Evolutionary conservation across 1,140 invertebrate genomes (phyloP).

Genomic region (Ceratina calcarata): DNA sequence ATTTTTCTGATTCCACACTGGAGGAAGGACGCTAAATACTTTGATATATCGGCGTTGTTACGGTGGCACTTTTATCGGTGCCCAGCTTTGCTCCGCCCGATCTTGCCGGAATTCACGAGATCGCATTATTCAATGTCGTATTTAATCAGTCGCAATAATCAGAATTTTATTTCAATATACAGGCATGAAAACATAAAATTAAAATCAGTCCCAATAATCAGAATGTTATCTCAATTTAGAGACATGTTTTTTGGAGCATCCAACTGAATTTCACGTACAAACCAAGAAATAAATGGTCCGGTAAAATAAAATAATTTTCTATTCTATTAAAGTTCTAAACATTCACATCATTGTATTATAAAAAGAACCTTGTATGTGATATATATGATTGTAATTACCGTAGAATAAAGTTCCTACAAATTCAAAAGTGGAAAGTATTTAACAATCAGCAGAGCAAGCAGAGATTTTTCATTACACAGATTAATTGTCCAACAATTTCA

Average conservation of each 20-base stretch:
- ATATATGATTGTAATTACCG: background rate
- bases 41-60: conserved; percentile 24
- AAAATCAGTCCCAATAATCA: too few species aligned
- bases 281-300: too few species aligned
- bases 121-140: background rate
- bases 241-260: too few species aligned
- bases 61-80: conserved; percentile 8
- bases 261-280: too few species aligned
- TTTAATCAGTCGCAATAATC: too few species aligned
- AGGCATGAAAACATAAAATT: too few species aligned
- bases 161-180: too few species aligned
- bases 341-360: too few species aligned
- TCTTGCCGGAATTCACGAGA: background rate
- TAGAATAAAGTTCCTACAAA: background rate
- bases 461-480: conserved; percentile 18
- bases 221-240: too few species aligned
- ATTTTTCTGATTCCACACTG: conserved; percentile 31
- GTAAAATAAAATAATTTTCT: too few species aligned
- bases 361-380: too few species aligned
- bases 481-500: conserved; percentile 35
- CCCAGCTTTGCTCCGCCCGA: background rate
- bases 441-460: background rate
- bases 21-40: conserved; percentile 29
- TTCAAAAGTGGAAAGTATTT: background rate
- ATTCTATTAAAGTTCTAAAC: too few species aligned